Percentiles rank a stretch among this genome's conserved stretches.
Conservation (phyloP, 2,888 invertebrate species). For the Temnothorax unifasciatus region DNA sequence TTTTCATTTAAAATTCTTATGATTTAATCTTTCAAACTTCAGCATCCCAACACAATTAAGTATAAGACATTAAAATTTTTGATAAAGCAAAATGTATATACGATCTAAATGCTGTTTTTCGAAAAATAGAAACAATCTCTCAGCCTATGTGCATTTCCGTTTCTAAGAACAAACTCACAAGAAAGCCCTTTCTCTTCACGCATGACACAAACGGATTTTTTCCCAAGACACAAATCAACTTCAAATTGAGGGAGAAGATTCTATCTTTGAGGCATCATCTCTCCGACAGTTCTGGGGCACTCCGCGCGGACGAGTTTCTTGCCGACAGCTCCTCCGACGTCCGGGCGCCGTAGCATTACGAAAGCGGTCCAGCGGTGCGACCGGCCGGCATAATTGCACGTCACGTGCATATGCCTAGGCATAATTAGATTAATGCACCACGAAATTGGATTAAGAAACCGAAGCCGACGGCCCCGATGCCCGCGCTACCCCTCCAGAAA, state of each 20-base stretch:
- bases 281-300: constrained; percentile 33
- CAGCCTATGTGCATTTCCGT: not conserved
- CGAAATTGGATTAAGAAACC: constrained; percentile 77
- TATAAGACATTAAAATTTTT: not conserved
- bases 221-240: constrained; percentile 6
- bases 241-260: constrained; percentile 14
- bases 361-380: constrained; percentile 37
- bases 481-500: constrained; percentile 17
- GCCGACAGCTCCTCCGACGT: constrained; percentile 24
- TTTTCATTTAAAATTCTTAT: not conserved
- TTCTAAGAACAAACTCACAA: not conserved
- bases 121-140: not conserved
- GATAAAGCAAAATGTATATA: not conserved
- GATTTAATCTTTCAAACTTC: not conserved
- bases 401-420: constrained; percentile 68
- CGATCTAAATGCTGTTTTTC: not conserved
- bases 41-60: not conserved
- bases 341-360: constrained; percentile 40
- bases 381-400: constrained; percentile 56
- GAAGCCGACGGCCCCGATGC: constrained; percentile 31
- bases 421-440: constrained; percentile 74
- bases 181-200: not conserved
- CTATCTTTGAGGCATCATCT: constrained; percentile 2
- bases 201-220: not conserved
- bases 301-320: constrained; percentile 34